phyloP scores from a whole-genome alignment of 1,140 invertebrate species.

The Drosophila repletoides region DNA sequence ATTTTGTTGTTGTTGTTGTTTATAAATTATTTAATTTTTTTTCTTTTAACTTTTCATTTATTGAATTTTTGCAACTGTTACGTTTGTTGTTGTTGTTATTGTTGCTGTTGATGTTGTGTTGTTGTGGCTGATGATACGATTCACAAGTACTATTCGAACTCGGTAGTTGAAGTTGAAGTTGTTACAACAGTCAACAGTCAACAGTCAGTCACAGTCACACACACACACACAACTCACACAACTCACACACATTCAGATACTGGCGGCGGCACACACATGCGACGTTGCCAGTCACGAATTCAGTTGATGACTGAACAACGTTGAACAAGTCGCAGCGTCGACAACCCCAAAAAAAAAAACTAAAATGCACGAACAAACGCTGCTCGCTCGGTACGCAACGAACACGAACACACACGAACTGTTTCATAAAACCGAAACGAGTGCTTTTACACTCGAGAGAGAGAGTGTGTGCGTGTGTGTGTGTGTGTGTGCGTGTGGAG shows the following conservation, averaged over 20 bases:
- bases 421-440: neutral
- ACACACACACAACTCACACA: slow-evolving; percentile 48
- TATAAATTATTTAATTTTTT: too few relatives aligned
- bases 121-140: neutral
- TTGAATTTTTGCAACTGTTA: slow-evolving; percentile 18
- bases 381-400: slow-evolving; percentile 11
- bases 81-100: slow-evolving; percentile 29
- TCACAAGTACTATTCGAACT: too few relatives aligned
- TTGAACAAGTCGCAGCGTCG: slow-evolving; percentile 68
- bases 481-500: slow-evolving; percentile 2
- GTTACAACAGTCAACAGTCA: slow-evolving; percentile 30
- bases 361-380: slow-evolving; percentile 18
- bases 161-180: too few relatives aligned
- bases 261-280: slow-evolving; percentile 57
- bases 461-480: slow-evolving; percentile 2
- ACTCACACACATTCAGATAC: slow-evolving; percentile 43
- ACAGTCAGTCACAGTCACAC: slow-evolving; percentile 48
- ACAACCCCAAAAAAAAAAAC: slow-evolving; percentile 67
- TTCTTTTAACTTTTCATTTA: too few relatives aligned
- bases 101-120: slow-evolving; percentile 6
- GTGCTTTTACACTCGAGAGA: slow-evolving; percentile 20
- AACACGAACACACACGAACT: slow-evolving; percentile 26
- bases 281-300: slow-evolving; percentile 82
- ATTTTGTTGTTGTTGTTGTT: neutral
- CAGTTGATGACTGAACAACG: slow-evolving; percentile 82